A percentile compares a stretch with the other conserved stretches of the same genome.
These are phyloP conservation scores for Acronicta aceris DNA, from an alignment of 2,888 invertebrate species.

Conservation along the genomic window DNA sequence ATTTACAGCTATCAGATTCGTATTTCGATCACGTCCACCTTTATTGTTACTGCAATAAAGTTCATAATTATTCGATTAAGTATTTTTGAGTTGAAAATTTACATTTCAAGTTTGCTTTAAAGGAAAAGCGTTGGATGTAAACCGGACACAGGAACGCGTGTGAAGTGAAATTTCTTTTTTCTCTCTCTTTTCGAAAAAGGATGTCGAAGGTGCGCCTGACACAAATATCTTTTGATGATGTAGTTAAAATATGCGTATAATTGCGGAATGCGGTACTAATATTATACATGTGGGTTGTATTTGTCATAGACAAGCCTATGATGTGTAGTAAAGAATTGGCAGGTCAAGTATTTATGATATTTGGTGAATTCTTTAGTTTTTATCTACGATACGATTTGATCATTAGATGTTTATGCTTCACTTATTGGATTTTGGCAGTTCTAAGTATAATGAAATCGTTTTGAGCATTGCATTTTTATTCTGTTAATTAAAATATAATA, in stretches of 20 bases:
- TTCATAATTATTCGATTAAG: constrained; percentile 36
- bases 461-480: too few relatives aligned
- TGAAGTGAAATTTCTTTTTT: constrained; percentile 81
- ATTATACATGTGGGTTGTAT: constrained; percentile 21
- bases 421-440: too few relatives aligned
- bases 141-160: constrained; percentile 83
- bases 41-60: constrained; percentile 50
- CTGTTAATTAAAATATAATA: too few relatives aligned
- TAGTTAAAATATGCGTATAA: constrained; percentile 43
- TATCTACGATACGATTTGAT: too few relatives aligned
- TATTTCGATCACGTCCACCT: constrained; percentile 21
- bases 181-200: constrained; percentile 79
- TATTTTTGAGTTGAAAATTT: constrained; percentile 19
- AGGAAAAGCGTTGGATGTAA: constrained; percentile 84
- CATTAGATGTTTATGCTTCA: too few relatives aligned
- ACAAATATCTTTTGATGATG: constrained; percentile 71
- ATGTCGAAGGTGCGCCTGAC: constrained; percentile 78
- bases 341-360: constrained; percentile 21
- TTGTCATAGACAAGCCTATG: constrained; percentile 15
- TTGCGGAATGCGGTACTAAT: constrained; percentile 51
- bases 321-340: constrained; percentile 17
- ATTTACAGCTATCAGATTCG: constrained; percentile 46
- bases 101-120: constrained; percentile 69
- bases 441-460: too few relatives aligned
- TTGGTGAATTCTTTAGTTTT: too few relatives aligned